Evolutionary conservation across 2,888 invertebrate genomes (phyloP), one percentile per base, ranked within the genome.

Genomic region (Pelosia muscerda): DNA sequence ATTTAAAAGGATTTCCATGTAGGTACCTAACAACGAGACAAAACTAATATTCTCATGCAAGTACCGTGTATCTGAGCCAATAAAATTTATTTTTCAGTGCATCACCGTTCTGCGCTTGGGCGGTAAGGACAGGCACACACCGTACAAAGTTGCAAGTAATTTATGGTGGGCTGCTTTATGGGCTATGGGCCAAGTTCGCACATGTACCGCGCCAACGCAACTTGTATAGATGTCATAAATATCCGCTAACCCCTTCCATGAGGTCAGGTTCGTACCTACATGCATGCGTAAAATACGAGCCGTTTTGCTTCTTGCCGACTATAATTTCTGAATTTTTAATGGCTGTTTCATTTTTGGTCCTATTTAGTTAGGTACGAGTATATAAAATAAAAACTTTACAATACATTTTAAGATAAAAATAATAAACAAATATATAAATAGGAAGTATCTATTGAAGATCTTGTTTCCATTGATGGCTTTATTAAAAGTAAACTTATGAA

Each of bases 61-160:
- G 74, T 63, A 71, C 69, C 65, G 68, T 70, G 71, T 77, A 77
- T 78, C 79, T 75, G 72, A 72, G 74, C 76, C 78, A 83, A 84
- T 83, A 85, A 84, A 83, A 81, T 80, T 83, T 83, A 84, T 86
- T 85, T 86, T 82, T 79, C 86, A 88, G 86, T 77, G 69, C 78
- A 79, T 71, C 63, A 68, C 67, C 80, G 73, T 75, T 71, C 62
- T 22, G 62, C 74, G 78, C 72, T 70, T 68, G 69, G 64, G 72
- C 78, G 78, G 80, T 81, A 84, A 86, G 83, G 78, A 74, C 74
- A 81, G 77, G 72, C 82, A 83, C 81, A 84, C 84, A 85, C 82
- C 64, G 79, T 86, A 92, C 94, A 94, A 92, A 90, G 94, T 93
- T 93, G 93, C 89, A 77, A 75, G 84, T 92, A 92, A 94, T 94